Conservation (phyloP, 2,797 vertebrate species). For the Parauchenoglanis punctatus region DNA sequence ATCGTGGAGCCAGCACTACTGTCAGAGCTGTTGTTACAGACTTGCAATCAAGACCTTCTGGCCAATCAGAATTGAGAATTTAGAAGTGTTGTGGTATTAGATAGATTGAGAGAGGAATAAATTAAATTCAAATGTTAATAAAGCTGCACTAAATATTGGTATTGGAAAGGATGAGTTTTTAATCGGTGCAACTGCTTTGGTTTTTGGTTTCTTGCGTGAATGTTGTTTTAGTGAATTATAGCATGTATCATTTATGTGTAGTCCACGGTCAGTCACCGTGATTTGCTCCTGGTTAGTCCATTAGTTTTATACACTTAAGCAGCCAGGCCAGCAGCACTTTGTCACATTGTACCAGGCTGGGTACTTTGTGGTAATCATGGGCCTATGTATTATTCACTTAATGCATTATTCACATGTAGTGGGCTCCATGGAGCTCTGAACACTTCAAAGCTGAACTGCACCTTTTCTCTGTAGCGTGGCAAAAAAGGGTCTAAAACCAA, state of each 20-base stretch:
- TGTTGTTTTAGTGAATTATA: neutral
- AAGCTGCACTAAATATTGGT: neutral
- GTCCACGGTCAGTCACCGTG: constrained; percentile 6
- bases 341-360: constrained; percentile 31
- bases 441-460: constrained; percentile 47
- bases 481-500: constrained; percentile 18
- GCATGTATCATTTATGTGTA: constrained; percentile 33
- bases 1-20: neutral
- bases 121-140: neutral
- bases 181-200: neutral
- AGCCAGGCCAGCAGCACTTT: constrained; percentile 30
- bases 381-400: constrained; percentile 58
- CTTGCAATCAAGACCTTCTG: neutral
- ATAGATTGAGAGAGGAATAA: neutral
- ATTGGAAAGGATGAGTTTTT: neutral
- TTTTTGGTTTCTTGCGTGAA: neutral
- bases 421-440: constrained; percentile 45
- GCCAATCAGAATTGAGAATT: neutral
- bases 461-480: constrained; percentile 37
- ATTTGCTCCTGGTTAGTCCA: constrained; percentile 35
- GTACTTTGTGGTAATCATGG: constrained; percentile 50
- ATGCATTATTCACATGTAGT: constrained; percentile 57
- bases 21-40: neutral
- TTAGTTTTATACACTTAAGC: constrained; percentile 40
- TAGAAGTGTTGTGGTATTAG: neutral